Evolutionary conservation across 2,888 invertebrate genomes (phyloP).

Genomic region (Cryptus armator): DNA sequence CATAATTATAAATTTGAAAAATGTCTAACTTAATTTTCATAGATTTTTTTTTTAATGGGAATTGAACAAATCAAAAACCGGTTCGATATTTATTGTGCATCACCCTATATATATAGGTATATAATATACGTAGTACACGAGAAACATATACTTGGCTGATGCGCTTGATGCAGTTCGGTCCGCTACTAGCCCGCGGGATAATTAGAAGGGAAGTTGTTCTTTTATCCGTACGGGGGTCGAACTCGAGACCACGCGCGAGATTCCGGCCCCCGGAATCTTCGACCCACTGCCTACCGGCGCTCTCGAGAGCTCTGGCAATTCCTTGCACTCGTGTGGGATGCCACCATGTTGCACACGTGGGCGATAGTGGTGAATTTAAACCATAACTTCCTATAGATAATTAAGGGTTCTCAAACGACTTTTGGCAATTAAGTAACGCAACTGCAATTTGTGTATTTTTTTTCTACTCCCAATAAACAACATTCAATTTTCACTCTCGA

Average conservation of each 20-base stretch:
- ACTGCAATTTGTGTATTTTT: constrained; percentile 7
- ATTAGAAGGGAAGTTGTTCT: constrained; percentile 76
- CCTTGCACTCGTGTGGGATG: neutral
- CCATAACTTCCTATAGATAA: constrained; percentile 3
- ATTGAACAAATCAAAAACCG: no score
- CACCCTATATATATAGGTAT: no score
- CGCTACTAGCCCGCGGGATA: constrained; percentile 73
- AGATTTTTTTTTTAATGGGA: no score
- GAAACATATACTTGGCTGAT: constrained; percentile 23
- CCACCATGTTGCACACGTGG: constrained; percentile 6
- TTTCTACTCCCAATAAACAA: neutral
- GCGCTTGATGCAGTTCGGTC: constrained; percentile 65
- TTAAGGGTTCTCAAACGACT: constrained; percentile 7
- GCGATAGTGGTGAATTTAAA: constrained; percentile 14
- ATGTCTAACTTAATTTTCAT: no score
- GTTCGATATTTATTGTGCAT: no score
- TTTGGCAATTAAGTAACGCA: constrained; percentile 6
- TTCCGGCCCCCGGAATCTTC: constrained; percentile 61
- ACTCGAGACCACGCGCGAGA: constrained; percentile 55
- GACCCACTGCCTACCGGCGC: constrained; percentile 45
- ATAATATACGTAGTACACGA: neutral
- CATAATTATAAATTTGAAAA: no score
- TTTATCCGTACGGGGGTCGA: constrained; percentile 64
- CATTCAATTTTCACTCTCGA: neutral
- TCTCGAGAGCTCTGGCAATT: constrained; percentile 34